A percentile compares a stretch with the other conserved stretches of the same genome.
Evolutionary conservation across 2,113 vertebrate genomes (phyloP).

Genomic region (Psittacus erithacus): DNA sequence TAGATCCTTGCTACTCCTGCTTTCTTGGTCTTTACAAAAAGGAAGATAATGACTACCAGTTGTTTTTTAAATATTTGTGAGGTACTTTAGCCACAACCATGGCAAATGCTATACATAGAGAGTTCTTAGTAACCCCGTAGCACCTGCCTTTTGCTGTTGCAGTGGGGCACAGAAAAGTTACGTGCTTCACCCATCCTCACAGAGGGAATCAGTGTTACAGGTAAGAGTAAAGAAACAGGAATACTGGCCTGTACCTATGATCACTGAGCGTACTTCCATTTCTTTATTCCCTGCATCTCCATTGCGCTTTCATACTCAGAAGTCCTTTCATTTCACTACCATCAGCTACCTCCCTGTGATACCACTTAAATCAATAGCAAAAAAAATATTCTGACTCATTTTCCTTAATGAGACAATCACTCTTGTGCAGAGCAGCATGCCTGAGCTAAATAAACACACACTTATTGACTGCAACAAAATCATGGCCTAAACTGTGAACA

Average conservation of each 20-base stretch:
- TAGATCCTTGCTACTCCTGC: background rate
- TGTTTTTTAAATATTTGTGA: background rate
- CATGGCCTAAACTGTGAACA: background rate
- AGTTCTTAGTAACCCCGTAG: background rate
- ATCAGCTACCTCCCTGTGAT: background rate
- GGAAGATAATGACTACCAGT: background rate
- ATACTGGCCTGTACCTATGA: background rate
- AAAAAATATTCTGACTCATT: slow-evolving; percentile 15
- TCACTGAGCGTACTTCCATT: background rate
- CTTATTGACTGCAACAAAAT: background rate
- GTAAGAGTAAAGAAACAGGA: background rate
- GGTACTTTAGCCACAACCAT: background rate
- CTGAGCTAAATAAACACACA: background rate
- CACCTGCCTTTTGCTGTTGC: background rate
- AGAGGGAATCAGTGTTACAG: background rate
- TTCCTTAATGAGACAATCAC: background rate
- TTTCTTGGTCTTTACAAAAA: background rate
- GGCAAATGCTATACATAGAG: fast-evolving
- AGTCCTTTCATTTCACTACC: background rate
- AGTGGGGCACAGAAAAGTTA: background rate
- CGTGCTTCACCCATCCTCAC: background rate
- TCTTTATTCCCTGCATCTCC: background rate
- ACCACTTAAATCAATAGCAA: background rate
- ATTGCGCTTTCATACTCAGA: background rate
- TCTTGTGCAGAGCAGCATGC: background rate